phyloP scores from a whole-genome alignment of 2,113 vertebrate species.

The Oenanthe oenanthe region DNA sequence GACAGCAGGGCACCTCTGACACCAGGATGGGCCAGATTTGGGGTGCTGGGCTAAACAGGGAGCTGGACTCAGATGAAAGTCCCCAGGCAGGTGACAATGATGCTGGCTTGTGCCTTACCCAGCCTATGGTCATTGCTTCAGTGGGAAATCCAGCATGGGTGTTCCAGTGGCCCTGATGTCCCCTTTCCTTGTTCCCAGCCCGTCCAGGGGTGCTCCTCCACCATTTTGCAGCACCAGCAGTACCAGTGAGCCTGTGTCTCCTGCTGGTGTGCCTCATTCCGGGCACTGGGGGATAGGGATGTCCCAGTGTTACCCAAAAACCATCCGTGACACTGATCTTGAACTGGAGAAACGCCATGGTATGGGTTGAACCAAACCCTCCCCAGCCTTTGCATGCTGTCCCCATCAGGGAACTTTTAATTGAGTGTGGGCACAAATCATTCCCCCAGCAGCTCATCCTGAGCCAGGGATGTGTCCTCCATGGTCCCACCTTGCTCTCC shows the following conservation, averaged over 20 bases:
- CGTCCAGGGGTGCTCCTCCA: background rate
- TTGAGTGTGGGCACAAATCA: fast-evolving
- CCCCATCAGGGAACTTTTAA: background rate
- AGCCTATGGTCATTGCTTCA: background rate
- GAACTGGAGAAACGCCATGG: background rate
- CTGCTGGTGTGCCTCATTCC: background rate
- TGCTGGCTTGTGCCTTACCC: background rate
- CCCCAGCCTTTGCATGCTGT: background rate
- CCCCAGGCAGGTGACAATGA: background rate
- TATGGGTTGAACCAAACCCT: background rate
- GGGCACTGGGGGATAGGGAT: background rate
- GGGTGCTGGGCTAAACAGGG: background rate
- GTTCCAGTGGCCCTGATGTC: background rate
- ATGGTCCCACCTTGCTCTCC: background rate
- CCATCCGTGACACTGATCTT: fast-evolving
- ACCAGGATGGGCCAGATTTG: background rate
- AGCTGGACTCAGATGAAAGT: background rate
- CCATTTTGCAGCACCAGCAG: background rate
- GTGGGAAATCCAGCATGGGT: background rate
- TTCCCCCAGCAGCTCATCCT: background rate
- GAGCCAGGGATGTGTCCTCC: background rate
- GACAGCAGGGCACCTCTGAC: background rate
- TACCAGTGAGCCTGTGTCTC: background rate
- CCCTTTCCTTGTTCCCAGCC: background rate
- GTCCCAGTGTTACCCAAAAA: background rate